These are phyloP conservation scores for Plumapathes pennacea DNA, from an alignment of 92 coral and sea anemone genomes.

Conservation along the genomic window DNA sequence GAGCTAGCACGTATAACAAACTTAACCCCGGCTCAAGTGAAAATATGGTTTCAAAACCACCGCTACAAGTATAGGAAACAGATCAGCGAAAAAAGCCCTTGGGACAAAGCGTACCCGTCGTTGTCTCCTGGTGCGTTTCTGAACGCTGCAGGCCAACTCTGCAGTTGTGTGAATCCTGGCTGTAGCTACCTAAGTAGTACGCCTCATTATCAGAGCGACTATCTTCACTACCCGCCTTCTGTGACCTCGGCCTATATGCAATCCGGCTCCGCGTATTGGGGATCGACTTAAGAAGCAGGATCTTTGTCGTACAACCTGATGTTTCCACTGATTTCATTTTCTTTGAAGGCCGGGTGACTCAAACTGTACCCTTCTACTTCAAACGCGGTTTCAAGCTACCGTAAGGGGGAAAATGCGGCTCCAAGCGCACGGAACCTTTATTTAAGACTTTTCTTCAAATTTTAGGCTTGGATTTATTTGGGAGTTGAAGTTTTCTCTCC, in stretches of 20 bases:
- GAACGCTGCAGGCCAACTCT: constrained; percentile 74
- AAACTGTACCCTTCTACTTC: too few relatives aligned
- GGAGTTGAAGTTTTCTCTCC: too few relatives aligned
- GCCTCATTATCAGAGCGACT: constrained; percentile 69
- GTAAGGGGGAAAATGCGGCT: too few relatives aligned
- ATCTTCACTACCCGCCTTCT: constrained; percentile 68
- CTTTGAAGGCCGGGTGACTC: too few relatives aligned
- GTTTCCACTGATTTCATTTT: too few relatives aligned
- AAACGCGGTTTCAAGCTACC: too few relatives aligned
- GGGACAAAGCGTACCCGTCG: constrained; percentile 81
- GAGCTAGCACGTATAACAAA: constrained; percentile 93
- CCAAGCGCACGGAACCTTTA: too few relatives aligned
- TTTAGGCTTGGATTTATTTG: too few relatives aligned
- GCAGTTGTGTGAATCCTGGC: constrained; percentile 75
- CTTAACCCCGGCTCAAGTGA: constrained; percentile 96
- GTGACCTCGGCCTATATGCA: constrained; percentile 74
- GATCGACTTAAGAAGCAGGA: too few relatives aligned
- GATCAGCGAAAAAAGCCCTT: constrained; percentile 92
- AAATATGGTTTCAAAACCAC: constrained; percentile 99
- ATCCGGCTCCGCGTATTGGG: constrained; percentile 69
- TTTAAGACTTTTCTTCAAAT: too few relatives aligned
- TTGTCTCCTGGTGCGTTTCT: constrained; percentile 62
- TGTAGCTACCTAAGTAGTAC: constrained; percentile 75
- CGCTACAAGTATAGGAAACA: constrained; percentile 96
- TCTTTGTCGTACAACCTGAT: too few relatives aligned